Percentiles rank a stretch among this genome's conserved stretches.
These are phyloP conservation scores for Plebejus melissa DNA, from an alignment of 2,888 invertebrate species.

Conservation along the genomic window DNA sequence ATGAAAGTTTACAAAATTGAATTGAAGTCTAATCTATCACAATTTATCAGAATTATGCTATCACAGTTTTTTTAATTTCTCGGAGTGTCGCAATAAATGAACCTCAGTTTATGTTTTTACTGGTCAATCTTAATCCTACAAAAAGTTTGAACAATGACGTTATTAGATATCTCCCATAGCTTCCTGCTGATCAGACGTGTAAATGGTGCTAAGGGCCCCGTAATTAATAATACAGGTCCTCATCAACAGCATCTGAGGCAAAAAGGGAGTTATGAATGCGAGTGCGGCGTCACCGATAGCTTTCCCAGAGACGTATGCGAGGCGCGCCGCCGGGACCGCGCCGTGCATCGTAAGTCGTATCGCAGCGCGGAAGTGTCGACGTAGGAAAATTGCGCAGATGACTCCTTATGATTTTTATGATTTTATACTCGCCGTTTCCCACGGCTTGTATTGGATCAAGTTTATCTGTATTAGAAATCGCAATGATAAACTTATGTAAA, in stretches of 20 bases:
- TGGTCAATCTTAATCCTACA: not conserved
- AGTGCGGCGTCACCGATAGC: slow-evolving; percentile 19
- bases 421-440: not conserved
- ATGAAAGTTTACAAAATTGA: not conserved
- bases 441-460: not conserved
- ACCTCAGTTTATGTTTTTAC: not conserved
- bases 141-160: not conserved
- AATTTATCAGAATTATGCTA: not conserved
- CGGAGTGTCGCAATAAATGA: not conserved
- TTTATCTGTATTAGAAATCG: not conserved
- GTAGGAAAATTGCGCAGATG: slow-evolving; percentile 6
- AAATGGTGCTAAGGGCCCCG: slow-evolving; percentile 5
- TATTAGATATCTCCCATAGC: not conserved
- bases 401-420: slow-evolving; percentile 9
- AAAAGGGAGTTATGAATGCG: slow-evolving; percentile 18
- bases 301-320: slow-evolving; percentile 21
- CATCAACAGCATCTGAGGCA: not conserved
- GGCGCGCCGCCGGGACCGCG: slow-evolving; percentile 9
- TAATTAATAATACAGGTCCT: slow-evolving; percentile 17
- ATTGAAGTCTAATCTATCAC: not conserved
- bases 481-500: too few relatives aligned
- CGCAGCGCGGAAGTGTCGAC: not conserved
- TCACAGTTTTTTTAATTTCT: not conserved
- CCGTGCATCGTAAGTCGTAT: not conserved
- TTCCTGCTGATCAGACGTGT: slow-evolving; percentile 15